These are phyloP conservation scores for Mizuhopecten yessoensis DNA, from an alignment of 1,140 invertebrate species.

Conservation along the genomic window DNA sequence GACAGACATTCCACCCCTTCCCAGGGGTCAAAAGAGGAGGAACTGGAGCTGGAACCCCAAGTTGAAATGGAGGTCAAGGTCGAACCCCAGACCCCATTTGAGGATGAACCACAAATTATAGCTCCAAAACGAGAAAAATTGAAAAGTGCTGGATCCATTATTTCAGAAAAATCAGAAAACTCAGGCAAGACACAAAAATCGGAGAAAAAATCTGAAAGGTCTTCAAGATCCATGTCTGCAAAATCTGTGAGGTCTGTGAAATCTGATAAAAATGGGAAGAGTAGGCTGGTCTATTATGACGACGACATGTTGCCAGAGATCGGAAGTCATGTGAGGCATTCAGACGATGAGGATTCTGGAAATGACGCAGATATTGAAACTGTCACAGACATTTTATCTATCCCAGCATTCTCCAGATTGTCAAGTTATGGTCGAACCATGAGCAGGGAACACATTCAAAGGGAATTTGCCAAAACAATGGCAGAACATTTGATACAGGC, in stretches of 20 bases:
- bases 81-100: constrained; percentile 40
- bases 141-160: constrained; percentile 45
- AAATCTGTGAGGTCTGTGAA: neutral
- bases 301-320: constrained; percentile 74
- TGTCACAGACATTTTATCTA: constrained; percentile 68
- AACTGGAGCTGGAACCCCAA: constrained; percentile 10
- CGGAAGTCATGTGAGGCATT: constrained; percentile 65
- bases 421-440: constrained; percentile 63
- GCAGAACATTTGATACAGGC: constrained; percentile 80
- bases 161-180: constrained; percentile 42
- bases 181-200: neutral
- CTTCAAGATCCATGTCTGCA: constrained; percentile 9
- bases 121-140: constrained; percentile 6
- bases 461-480: constrained; percentile 77
- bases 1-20: neutral
- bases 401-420: constrained; percentile 68
- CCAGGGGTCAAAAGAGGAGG: neutral
- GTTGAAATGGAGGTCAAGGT: constrained; percentile 48
- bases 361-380: constrained; percentile 76
- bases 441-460: constrained; percentile 69
- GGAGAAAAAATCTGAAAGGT: constrained; percentile 12
- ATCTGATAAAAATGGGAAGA: constrained; percentile 18
- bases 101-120: constrained; percentile 24
- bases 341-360: constrained; percentile 67
- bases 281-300: constrained; percentile 51